Base-by-base conservation (phyloP, 2,888 invertebrate species). In the Drosophila parthenogenetica region DNA sequence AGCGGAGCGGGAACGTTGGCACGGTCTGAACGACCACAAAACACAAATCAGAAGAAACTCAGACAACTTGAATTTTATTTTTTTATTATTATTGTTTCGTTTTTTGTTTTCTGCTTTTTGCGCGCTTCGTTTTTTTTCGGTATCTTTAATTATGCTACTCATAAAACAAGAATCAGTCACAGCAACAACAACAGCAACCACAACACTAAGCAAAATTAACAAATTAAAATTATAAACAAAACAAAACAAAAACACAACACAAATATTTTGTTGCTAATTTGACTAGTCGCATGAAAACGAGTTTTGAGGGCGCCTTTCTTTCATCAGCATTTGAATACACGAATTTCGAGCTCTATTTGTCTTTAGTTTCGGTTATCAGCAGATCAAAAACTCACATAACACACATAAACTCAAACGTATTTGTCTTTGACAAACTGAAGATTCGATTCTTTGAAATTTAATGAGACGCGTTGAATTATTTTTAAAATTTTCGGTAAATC, bases 131-230 rank as follows among this genome's bases (percentile, higher is more conserved):
- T 53, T 60, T 45, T 59, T 62, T 78, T 66, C 39, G 51, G 48
- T 11, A 40, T 25, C 16, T 68, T 73, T 78, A 75, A 79, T 77
- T 74, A 77, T 80, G 71, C 71, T 73, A 45, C 16, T 59, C 42
- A 65, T 69, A 79, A 73, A 69, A 73, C 50, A 61, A 77, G 68
- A 57, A 69, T 32, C 50, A 49, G 22, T 17, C 51, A 45, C n/a
- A 51, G 35, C 32, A 65, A 49, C 43, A 59, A 51, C 13, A 19
- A 50, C n/a, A 66, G 48, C 49, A 53, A 32, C 32, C 43, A 45
- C 42, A 61, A 58, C 39, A 11, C 32, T 32, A 32, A 10, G 11
- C 16, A 49, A 48, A 48, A 63, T 32, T 35, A 48, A 49, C 40
- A 42, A 51, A 49, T 49, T 40, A 32, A 19, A 60, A 57, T 39